A percentile compares a stretch with the other conserved stretches of the same genome.
phyloP scores from a whole-genome alignment of 2,113 vertebrate species.

The Struthio camelus region DNA sequence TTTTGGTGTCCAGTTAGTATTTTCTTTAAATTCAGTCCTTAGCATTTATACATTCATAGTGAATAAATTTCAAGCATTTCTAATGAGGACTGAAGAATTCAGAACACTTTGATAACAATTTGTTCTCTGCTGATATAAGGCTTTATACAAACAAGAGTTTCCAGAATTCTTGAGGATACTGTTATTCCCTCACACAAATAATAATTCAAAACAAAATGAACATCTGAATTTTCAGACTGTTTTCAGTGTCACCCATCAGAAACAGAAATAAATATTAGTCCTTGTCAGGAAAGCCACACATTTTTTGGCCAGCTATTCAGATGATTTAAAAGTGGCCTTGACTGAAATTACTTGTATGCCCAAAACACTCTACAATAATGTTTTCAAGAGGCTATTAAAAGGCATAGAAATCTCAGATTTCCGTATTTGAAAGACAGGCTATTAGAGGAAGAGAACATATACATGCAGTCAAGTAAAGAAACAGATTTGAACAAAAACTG shows the following conservation, averaged over 20 bases:
- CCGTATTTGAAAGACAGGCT: neutral
- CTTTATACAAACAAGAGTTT: neutral
- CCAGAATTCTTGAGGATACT: neutral
- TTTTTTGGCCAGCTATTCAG: neutral
- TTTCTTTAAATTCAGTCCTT: neutral
- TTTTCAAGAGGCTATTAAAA: conserved; percentile 13
- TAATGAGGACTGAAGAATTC: neutral
- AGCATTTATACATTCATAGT: neutral
- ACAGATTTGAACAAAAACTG: neutral
- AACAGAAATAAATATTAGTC: neutral
- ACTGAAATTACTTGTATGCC: neutral
- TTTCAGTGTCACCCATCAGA: neutral
- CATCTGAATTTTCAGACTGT: neutral
- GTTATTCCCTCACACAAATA: neutral
- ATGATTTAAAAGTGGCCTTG: neutral
- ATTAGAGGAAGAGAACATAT: neutral
- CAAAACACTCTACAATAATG: neutral
- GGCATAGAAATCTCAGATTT: conserved; percentile 3
- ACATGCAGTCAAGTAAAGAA: accelerated
- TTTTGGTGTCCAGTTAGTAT: neutral
- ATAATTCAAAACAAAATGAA: neutral
- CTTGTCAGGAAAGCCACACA: neutral
- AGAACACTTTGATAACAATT: neutral
- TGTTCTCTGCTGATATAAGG: conserved; percentile 18
- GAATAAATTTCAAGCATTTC: conserved; percentile 21